These are phyloP conservation scores for Pimephales promelas DNA, from an alignment of 2,113 vertebrate genomes.

Conservation along the genomic window DNA sequence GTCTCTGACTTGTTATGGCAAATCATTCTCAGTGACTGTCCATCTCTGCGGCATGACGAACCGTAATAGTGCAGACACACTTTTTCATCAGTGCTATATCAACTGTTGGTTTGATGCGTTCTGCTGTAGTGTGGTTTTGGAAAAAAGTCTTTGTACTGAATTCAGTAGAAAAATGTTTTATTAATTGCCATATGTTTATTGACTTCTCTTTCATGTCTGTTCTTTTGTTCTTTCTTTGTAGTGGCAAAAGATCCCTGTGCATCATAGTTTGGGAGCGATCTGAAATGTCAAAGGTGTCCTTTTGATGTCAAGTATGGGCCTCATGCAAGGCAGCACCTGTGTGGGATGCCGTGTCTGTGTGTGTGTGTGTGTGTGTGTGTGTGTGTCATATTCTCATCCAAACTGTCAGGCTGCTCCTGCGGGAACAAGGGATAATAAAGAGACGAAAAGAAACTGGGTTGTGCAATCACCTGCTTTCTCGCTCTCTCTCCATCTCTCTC, in stretches of 20 bases:
- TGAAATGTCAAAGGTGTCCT: slow-evolving; percentile 98
- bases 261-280: slow-evolving; percentile 98
- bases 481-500: not conserved
- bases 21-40: not conserved
- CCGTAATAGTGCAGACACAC: slow-evolving; percentile 1
- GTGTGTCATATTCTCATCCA: slow-evolving; percentile 73
- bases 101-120: slow-evolving; percentile 77
- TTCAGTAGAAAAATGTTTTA: slow-evolving; percentile 96
- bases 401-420: slow-evolving; percentile 40
- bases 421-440: slow-evolving; percentile 25
- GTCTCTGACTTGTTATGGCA: not conserved
- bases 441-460: not conserved
- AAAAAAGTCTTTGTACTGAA: slow-evolving; percentile 90
- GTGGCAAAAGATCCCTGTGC: slow-evolving; percentile 98
- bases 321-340: slow-evolving; percentile 87
- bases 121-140: slow-evolving; percentile 80
- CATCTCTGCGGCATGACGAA: slow-evolving; percentile 9
- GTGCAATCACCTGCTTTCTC: not conserved
- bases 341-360: slow-evolving; percentile 59
- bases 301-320: slow-evolving; percentile 96
- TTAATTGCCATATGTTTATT: slow-evolving; percentile 99
- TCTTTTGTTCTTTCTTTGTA: slow-evolving; percentile 99
- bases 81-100: slow-evolving; percentile 83
- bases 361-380: slow-evolving; percentile 54
- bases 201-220: slow-evolving; percentile 99